These are phyloP conservation scores for Acipenser oxyrinchus DNA, from an alignment of 2,797 vertebrate genomes.

Conservation along the genomic window DNA sequence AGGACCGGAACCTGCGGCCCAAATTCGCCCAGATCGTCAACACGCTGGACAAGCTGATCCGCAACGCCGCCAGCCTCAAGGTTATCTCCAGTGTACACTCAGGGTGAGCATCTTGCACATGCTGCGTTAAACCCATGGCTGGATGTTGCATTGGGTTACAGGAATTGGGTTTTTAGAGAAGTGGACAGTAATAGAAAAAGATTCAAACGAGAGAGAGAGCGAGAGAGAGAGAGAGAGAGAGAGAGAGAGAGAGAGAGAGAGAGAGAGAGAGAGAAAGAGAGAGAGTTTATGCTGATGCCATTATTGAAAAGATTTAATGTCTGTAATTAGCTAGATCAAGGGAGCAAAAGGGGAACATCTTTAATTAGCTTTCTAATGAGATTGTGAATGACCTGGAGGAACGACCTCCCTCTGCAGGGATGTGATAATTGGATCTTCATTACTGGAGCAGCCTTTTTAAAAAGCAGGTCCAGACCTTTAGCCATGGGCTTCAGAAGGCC, in stretches of 20 bases:
- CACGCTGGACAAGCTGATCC: conserved; percentile 95
- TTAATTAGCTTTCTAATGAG: conserved; percentile 68
- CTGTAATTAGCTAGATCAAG: conserved; percentile 63
- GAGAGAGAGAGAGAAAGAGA: conserved; percentile 4
- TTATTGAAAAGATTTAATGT: conserved; percentile 58
- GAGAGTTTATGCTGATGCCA: conserved; percentile 37
- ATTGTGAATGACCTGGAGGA: conserved; percentile 63
- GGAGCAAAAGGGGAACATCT: conserved; percentile 51
- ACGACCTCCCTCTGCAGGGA: conserved; percentile 50
- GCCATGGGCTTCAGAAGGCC: too few relatives aligned
- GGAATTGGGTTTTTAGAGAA: too few relatives aligned
- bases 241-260: conserved; percentile 15
- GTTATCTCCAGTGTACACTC: conserved; percentile 88
- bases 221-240: conserved; percentile 13
- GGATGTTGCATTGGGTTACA: too few relatives aligned
- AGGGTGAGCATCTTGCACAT: conserved; percentile 65
- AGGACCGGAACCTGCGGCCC: conserved; percentile 90
- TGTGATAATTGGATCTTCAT: conserved; percentile 31
- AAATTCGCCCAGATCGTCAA: conserved; percentile 97
- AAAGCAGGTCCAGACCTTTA: too few relatives aligned
- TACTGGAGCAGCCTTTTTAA: too few relatives aligned
- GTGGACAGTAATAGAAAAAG: neutral
- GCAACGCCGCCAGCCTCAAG: conserved; percentile 95
- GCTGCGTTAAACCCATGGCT: neutral
- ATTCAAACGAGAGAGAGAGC: conserved; percentile 6